These are phyloP conservation scores for Casuarius casuarius DNA, from an alignment of 2,113 vertebrate genomes.

Conservation along the genomic window DNA sequence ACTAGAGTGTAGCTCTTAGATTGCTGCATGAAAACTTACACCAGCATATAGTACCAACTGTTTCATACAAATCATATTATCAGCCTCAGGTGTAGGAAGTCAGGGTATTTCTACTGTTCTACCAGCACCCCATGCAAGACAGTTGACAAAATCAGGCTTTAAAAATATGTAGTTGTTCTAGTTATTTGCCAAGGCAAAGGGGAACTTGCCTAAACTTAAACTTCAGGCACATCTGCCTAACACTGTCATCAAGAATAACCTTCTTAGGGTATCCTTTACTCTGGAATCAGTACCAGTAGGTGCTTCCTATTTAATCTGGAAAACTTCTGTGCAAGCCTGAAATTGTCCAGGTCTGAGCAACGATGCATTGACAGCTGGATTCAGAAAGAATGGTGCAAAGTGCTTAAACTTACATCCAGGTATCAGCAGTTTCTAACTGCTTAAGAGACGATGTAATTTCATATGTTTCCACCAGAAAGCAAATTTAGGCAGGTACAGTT, in stretches of 20 bases:
- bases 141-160: neutral
- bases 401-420: neutral
- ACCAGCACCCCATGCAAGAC: neutral
- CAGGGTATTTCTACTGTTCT: neutral
- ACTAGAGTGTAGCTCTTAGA: neutral
- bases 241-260: neutral
- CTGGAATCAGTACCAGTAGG: neutral
- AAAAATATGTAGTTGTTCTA: neutral
- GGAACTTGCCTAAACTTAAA: neutral
- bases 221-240: neutral
- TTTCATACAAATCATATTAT: neutral
- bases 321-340: neutral
- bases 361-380: neutral
- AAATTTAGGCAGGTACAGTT: neutral
- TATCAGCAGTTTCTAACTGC: neutral
- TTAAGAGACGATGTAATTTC: neutral
- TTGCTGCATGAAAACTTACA: neutral
- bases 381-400: neutral
- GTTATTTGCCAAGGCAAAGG: neutral
- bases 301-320: neutral
- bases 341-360: neutral
- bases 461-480: neutral
- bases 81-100: neutral
- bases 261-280: neutral
- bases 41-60: neutral